Conservation (phyloP, 2,888 invertebrate species). For the Ptychoptera albimana region DNA sequence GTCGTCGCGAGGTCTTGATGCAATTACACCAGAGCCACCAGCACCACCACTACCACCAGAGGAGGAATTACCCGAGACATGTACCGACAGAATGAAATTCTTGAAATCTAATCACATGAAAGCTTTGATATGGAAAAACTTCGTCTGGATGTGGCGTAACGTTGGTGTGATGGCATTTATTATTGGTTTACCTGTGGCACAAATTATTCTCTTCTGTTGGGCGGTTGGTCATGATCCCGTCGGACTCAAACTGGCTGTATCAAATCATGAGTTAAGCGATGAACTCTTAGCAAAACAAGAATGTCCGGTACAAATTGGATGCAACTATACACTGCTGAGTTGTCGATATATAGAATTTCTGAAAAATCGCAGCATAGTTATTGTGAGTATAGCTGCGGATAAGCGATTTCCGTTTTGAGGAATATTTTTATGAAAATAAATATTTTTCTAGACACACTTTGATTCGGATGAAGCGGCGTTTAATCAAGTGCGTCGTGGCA, state of each 20-base stretch:
- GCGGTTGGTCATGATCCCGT: conserved; percentile 78
- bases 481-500: conserved; percentile 48
- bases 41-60: conserved; percentile 53
- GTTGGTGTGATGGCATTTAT: conserved; percentile 63
- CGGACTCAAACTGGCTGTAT: conserved; percentile 58
- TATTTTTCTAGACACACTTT: conserved; percentile 33
- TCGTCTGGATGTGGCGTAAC: conserved; percentile 73
- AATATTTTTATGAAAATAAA: conserved; percentile 5
- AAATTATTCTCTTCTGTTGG: conserved; percentile 75
- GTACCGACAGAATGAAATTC: conserved; percentile 43
- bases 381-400: conserved; percentile 37
- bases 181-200: conserved; percentile 67
- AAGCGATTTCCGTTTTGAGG: conserved; percentile 2
- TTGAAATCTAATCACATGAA: conserved; percentile 57
- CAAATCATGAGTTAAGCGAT: conserved; percentile 56
- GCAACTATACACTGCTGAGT: conserved; percentile 51
- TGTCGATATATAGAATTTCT: conserved; percentile 62
- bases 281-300: conserved; percentile 33
- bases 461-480: conserved; percentile 43
- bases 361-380: conserved; percentile 45
- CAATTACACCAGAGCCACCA: conserved; percentile 39
- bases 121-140: conserved; percentile 77
- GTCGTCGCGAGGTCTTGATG: conserved; percentile 50
- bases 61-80: conserved; percentile 36
- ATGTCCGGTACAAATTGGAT: conserved; percentile 35